A percentile compares a stretch with the other conserved stretches of the same genome.
Conservation (phyloP, 2,888 invertebrate species). For the Phaedon cochleariae region DNA sequence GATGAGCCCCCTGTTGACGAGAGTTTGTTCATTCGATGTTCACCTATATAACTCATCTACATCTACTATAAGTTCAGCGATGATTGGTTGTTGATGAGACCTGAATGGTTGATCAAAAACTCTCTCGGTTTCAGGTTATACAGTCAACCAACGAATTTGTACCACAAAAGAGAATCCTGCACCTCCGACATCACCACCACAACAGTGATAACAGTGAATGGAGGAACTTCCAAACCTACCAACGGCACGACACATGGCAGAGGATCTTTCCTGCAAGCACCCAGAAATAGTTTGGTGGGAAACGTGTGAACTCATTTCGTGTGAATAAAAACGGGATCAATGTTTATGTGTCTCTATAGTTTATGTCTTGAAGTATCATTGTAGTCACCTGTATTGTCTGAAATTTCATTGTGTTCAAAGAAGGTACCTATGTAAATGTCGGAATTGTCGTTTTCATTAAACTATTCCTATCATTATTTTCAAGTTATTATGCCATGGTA, state of each 20-base stretch:
- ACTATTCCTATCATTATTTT: too few species aligned
- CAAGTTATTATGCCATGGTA: too few species aligned
- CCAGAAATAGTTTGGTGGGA: constrained; percentile 49
- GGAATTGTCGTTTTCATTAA: too few species aligned
- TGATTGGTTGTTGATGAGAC: too few species aligned
- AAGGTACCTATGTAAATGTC: too few species aligned
- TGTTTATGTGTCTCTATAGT: not conserved
- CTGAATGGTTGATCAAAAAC: too few species aligned
- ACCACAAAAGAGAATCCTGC: constrained; percentile 79
- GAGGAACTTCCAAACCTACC: constrained; percentile 54
- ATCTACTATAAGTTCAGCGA: too few species aligned
- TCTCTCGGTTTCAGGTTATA: constrained; percentile 68
- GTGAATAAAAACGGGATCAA: not conserved
- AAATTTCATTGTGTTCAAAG: not conserved
- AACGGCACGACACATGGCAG: constrained; percentile 46
- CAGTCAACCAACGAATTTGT: constrained; percentile 73
- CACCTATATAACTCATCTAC: too few species aligned
- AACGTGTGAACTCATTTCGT: constrained; percentile 36
- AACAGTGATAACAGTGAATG: constrained; percentile 70
- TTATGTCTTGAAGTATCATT: too few species aligned
- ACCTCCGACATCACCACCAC: constrained; percentile 83
- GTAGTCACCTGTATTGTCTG: not conserved
- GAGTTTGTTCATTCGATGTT: too few species aligned
- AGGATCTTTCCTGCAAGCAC: constrained; percentile 56
- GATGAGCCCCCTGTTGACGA: too few species aligned